Evolutionary conservation across 2,797 vertebrate species (phyloP), one percentile per base, ranked within the genome.

Genomic region (Lepilemur septentrionalis): DNA sequence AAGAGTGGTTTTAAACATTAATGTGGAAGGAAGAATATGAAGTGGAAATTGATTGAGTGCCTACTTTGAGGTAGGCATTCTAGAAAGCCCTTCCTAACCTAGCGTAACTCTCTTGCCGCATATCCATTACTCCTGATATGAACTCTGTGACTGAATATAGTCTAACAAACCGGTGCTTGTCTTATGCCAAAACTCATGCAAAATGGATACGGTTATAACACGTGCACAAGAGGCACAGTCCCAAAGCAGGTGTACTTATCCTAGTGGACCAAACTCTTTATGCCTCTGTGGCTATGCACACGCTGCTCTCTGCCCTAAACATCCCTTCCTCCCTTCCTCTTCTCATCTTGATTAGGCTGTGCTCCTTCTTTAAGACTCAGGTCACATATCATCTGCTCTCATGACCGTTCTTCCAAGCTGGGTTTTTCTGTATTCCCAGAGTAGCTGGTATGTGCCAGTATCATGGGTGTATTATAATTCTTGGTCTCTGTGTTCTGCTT

Each of bases 371-470:
- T 20, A 75, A 75, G 43, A n/a, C 4, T 50, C 28, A 14, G 13
- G 14, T 92, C 25, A 91, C 57, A 70, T 11, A 13, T 55, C 61
- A 46, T 89, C 41, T 63, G 89, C 32, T 87, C 20, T 84, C 48
- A 41, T 8, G 30, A 32, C 7, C 23, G 7, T 22, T 91, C 43
- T 86, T 41, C 41, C 69, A 85, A 85, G 15, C 5, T 75, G 11
- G 35, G 25, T n/a, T 94, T 82, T 82, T 76, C 43, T 83, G 13
- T 63, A 72, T 67, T 92, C 46, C n/a, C 52, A 17, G 61, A 72
- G 67, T 46, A 63, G 22, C n/a, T 22, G 5, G 23, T 50, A 23
- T n/a, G 3, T 65, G 61, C 6, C 28, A 59, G 30, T 35, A 30
- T 57, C 43, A 75, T 20, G 55, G 32, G 38, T 81, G 10, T 52